These are phyloP conservation scores for Atta texana DNA, from an alignment of 1,140 invertebrate genomes.

Conservation along the genomic window DNA sequence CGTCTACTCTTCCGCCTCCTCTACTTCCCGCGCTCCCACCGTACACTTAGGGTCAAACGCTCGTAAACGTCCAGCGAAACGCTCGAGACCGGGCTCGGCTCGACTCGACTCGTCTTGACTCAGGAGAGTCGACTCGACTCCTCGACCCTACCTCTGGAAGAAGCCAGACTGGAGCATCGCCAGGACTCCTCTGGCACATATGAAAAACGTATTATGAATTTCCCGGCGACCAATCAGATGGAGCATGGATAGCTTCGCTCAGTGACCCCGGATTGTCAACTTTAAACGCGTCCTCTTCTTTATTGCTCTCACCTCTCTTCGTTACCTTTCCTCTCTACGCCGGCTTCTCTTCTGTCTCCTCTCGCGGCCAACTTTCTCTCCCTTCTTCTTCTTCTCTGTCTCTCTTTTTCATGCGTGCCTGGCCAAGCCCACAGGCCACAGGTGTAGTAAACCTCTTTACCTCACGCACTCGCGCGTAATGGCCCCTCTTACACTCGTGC, in stretches of 20 bases:
- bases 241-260: slow-evolving; percentile 40
- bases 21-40: slow-evolving; percentile 66
- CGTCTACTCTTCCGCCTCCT: slow-evolving; percentile 70
- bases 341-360: slow-evolving; percentile 31
- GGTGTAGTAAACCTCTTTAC: slow-evolving; percentile 81
- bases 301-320: slow-evolving; percentile 44
- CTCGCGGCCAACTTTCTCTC: slow-evolving; percentile 55
- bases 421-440: slow-evolving; percentile 79
- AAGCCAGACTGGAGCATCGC: slow-evolving; percentile 9
- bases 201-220: slow-evolving; percentile 79
- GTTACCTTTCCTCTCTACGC: not conserved
- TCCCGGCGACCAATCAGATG: slow-evolving; percentile 74
- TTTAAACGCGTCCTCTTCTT: slow-evolving; percentile 53
- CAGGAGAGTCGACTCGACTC: slow-evolving; percentile 26
- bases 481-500: slow-evolving; percentile 74
- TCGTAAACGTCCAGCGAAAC: slow-evolving; percentile 76
- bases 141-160: slow-evolving; percentile 39
- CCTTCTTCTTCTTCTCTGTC: slow-evolving; percentile 22
- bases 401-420: slow-evolving; percentile 39
- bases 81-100: slow-evolving; percentile 54
- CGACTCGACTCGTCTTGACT: slow-evolving; percentile 62
- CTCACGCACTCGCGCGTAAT: slow-evolving; percentile 74
- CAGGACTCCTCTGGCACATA: slow-evolving; percentile 21
- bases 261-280: slow-evolving; percentile 79
- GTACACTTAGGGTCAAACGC: slow-evolving; percentile 77